Conservation (phyloP, 2,113 vertebrate species). For the Rhinopithecus roxellana region DNA sequence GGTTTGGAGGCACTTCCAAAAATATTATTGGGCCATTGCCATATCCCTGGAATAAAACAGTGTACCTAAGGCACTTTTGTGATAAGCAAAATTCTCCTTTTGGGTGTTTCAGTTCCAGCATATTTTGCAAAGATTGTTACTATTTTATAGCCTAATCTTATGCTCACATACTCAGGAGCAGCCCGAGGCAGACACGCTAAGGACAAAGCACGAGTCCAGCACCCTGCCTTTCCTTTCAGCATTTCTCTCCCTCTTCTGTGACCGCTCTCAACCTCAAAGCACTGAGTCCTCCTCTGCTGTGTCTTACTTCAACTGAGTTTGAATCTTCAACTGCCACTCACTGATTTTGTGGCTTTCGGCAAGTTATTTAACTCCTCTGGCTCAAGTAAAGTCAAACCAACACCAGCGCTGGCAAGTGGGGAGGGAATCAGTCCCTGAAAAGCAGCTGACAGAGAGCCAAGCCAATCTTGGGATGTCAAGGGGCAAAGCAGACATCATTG, state of each 20-base stretch:
- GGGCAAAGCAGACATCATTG: neutral
- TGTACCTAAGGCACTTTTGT: neutral
- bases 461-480: neutral
- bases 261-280: neutral
- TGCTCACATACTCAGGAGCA: neutral
- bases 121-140: neutral
- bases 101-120: neutral
- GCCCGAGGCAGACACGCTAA: neutral
- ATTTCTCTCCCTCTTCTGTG: neutral
- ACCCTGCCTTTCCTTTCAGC: neutral
- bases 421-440: neutral
- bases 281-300: neutral
- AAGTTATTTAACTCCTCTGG: neutral
- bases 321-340: neutral
- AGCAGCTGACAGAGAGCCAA: neutral
- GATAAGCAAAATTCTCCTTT: neutral
- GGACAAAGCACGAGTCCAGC: accelerated
- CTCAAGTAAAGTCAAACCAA: neutral
- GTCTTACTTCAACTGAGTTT: neutral
- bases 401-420: neutral
- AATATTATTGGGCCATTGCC: slow-evolving; percentile 29
- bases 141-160: neutral
- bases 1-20: slow-evolving; percentile 33
- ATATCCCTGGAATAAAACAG: slow-evolving; percentile 20
- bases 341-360: neutral